Evolutionary conservation across 2,113 vertebrate genomes (phyloP), one percentile per base, ranked within the genome.

Genomic region (Stigmatopora argus): DNA sequence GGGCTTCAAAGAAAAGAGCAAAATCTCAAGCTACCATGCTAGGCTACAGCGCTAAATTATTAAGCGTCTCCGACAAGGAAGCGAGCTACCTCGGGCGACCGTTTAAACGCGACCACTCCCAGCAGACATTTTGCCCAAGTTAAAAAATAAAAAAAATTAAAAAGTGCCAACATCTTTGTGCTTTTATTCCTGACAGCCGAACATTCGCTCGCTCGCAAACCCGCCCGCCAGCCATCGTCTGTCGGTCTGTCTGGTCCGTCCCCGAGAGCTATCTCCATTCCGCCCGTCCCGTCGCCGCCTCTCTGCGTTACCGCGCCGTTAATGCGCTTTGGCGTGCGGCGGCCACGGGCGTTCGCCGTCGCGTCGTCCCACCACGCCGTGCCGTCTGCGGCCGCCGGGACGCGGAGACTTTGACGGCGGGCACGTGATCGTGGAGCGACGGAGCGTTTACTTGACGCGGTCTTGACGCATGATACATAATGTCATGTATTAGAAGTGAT

Each of bases 251-350:
- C 12, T 65, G 26, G 49, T 67, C 52, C 61, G 72, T 85, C 82
- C 79, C 82, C 77, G 72, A 75, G 75, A 85, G 85, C 79, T 70
- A 72, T 85, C 83, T 63, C 52, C 75, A 74, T 83, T 83, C 81
- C 71, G 68, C 78, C 64, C 74, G 77, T 69, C 75, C 78, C 74
- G 67, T 81, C 77, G 56, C 74, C n/a, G 65, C 68, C 74, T 81
- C 68, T 72, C 78, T 79, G 71, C 67, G 64, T 79, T 77, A 79
- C 78, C 67, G 72, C 65, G 73, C n/a, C 75, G 86, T 73, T 88
- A 87, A 88, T 87, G 69, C 67, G 83, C 78, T 82, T 74, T 87
- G 88, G 84, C 85, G 73, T 87, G 85, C 70, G 76, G 79, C 82
- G 82, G 84, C 86, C 79, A 75, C 75, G 83, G 83, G 84, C 85